A percentile compares a stretch with the other conserved stretches of the same genome.
Evolutionary conservation across 2,888 invertebrate genomes (phyloP).

Genomic region (Coelopa pilipes): DNA sequence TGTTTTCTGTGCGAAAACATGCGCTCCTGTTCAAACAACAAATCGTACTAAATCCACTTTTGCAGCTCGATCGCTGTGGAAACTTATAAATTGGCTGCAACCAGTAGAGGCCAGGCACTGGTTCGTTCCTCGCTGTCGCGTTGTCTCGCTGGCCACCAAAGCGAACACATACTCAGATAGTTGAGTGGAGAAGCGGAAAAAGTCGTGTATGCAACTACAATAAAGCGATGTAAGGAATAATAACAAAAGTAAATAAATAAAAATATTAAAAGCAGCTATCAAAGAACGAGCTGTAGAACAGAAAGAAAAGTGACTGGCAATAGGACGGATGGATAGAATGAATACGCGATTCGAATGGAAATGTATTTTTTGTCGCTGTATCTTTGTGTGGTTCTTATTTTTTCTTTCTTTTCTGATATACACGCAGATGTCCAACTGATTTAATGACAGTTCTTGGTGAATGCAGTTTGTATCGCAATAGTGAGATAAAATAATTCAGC

Average conservation of each 20-base stretch:
- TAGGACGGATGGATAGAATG: conserved; percentile 1
- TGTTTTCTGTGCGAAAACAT: conserved; percentile 8
- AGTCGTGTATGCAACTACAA: conserved; percentile 9
- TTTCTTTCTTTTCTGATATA: neutral
- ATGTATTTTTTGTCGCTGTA: neutral
- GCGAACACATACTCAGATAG: conserved; percentile 18
- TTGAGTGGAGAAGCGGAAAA: conserved; percentile 19
- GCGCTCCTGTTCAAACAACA: conserved; percentile 24
- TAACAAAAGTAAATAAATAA: conserved; percentile 15
- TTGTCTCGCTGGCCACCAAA: conserved; percentile 5
- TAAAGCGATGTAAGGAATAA: conserved; percentile 6
- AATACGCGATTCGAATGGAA: neutral
- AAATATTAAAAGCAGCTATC: conserved; percentile 19
- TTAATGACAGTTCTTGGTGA: neutral
- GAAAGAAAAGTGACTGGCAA: neutral
- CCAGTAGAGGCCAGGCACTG: neutral
- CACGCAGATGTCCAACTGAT: conserved; percentile 8
- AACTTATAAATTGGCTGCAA: conserved; percentile 33
- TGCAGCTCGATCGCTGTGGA: conserved; percentile 15
- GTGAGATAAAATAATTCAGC: too few species aligned
- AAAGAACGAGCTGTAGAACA: conserved; percentile 20
- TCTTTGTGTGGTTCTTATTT: too few species aligned
- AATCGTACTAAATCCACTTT: conserved; percentile 31
- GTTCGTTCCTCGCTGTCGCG: conserved; percentile 9
- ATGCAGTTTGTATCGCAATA: too few species aligned